Conservation (phyloP, 2,888 invertebrate species). For the Torymus texanus region DNA sequence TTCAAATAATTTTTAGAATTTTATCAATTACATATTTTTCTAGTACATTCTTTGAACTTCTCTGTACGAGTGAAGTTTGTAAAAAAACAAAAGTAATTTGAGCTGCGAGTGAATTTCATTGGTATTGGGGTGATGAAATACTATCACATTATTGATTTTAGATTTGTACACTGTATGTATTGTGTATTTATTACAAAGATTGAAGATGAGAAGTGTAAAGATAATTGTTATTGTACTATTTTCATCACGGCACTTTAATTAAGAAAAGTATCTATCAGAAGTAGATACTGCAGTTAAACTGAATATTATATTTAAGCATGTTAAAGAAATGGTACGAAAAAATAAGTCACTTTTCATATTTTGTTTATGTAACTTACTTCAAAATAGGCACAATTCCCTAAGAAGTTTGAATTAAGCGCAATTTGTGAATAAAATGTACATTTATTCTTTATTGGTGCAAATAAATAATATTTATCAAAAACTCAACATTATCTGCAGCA, state of each 20-base stretch:
- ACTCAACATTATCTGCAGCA: not conserved
- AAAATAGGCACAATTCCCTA: slow-evolving; percentile 11
- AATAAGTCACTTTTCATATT: not conserved
- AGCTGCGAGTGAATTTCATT: not conserved
- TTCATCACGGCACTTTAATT: slow-evolving; percentile 15
- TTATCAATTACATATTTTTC: not conserved
- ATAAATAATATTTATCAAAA: slow-evolving; percentile 50
- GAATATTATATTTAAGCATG: slow-evolving; percentile 5
- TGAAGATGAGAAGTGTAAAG: slow-evolving; percentile 18
- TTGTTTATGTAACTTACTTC: slow-evolving; percentile 4
- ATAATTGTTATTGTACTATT: slow-evolving; percentile 38
- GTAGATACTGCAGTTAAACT: not conserved
- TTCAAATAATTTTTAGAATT: slow-evolving; percentile 4
- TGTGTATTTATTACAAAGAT: slow-evolving; percentile 47
- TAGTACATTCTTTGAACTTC: slow-evolving; percentile 1
- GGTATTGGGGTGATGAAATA: slow-evolving; percentile 16
- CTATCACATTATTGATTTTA: slow-evolving; percentile 8
- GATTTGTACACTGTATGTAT: slow-evolving; percentile 22
- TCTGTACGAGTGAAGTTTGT: slow-evolving; percentile 2
- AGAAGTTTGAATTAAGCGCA: not conserved
- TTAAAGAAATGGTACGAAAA: not conserved
- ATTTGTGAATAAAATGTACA: slow-evolving; percentile 47
- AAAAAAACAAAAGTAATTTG: not conserved
- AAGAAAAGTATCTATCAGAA: not conserved
- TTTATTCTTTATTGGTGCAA: slow-evolving; percentile 44